These are phyloP conservation scores for Papilio polyxenes DNA, from an alignment of 1,140 invertebrate genomes.

Conservation along the genomic window DNA sequence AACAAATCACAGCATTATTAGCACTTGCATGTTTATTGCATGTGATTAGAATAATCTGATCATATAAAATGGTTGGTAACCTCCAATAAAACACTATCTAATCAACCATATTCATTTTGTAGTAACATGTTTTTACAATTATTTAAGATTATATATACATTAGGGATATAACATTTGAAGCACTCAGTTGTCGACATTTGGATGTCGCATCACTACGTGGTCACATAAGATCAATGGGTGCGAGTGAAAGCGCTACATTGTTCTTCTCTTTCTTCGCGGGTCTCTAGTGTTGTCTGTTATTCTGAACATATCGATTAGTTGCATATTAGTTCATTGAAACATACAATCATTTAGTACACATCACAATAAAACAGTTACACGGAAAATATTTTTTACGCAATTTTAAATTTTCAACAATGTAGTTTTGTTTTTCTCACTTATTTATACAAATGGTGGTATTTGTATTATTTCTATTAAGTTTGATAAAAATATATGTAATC, in stretches of 20 bases:
- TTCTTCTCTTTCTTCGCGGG: not conserved
- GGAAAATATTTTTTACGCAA: not conserved
- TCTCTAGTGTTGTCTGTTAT: not conserved
- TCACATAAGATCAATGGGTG: not conserved
- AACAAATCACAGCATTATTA: constrained; percentile 29
- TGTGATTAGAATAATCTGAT: not conserved
- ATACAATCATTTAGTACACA: not conserved
- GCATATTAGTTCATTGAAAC: not conserved
- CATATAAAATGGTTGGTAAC: not conserved
- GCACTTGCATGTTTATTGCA: constrained; percentile 36
- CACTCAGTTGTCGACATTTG: not conserved
- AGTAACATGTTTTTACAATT: not conserved
- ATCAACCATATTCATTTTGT: not conserved
- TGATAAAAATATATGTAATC: too few relatives aligned
- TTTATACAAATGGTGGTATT: not conserved
- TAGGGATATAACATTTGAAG: constrained; percentile 8
- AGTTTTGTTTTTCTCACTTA: not conserved
- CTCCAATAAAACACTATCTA: not conserved
- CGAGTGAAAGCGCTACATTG: not conserved
- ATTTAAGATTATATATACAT: not conserved
- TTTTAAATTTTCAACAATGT: not conserved
- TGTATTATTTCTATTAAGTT: not conserved
- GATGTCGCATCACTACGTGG: not conserved
- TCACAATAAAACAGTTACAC: not conserved
- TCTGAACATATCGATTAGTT: constrained; percentile 11